Percentiles rank a stretch among this genome's conserved stretches.
Evolutionary conservation across 2,113 vertebrate genomes (phyloP).

Genomic region (Aplodontia rufa): DNA sequence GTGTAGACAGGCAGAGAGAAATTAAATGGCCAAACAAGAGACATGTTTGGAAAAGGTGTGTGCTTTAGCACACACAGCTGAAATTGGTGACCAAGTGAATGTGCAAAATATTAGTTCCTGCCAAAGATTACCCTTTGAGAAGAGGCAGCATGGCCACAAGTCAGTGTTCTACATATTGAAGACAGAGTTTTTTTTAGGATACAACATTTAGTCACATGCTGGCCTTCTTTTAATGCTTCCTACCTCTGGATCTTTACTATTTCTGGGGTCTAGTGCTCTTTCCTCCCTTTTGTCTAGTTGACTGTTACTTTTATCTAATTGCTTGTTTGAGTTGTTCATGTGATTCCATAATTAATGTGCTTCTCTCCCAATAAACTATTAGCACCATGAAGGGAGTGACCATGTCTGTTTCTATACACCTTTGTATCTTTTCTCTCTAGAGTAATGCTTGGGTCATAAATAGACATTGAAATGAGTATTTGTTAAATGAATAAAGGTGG

Average conservation of each 20-base stretch:
- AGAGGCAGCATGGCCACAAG: background rate
- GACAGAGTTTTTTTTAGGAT: background rate
- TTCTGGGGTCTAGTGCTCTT: background rate
- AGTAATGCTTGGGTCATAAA: slow-evolving; percentile 13
- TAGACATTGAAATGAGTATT: slow-evolving; percentile 15
- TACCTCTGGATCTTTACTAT: too few relatives aligned
- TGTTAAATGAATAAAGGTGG: slow-evolving; percentile 45
- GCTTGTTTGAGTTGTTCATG: background rate
- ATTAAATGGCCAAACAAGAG: slow-evolving; percentile 1
- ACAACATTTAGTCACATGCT: background rate
- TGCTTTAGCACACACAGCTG: background rate
- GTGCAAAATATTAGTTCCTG: background rate
- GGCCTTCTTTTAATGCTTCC: background rate
- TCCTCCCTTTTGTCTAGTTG: background rate
- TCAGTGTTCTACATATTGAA: background rate
- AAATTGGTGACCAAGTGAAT: background rate
- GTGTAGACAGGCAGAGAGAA: background rate
- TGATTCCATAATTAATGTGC: slow-evolving; percentile 2
- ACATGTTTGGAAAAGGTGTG: background rate
- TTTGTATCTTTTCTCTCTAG: background rate
- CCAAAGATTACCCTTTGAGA: background rate
- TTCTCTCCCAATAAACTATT: background rate
- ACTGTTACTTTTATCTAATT: background rate
- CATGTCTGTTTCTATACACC: background rate
- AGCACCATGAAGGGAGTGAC: background rate